These are phyloP conservation scores for Dufourea novaeangliae DNA, from an alignment of 1,140 invertebrate genomes.

Conservation along the genomic window DNA sequence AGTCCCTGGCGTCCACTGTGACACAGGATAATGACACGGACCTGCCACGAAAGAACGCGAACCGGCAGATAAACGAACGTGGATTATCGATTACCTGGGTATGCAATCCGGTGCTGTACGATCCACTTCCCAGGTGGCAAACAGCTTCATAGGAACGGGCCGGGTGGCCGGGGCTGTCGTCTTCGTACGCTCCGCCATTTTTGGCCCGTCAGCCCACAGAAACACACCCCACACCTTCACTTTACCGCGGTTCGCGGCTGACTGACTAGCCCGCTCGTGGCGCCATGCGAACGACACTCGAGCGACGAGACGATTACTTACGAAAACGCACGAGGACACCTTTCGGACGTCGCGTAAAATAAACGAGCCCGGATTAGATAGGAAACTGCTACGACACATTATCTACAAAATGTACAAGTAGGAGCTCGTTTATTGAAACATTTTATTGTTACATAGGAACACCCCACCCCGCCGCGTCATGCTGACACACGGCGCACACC, in stretches of 20 bases:
- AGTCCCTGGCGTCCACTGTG: slow-evolving; percentile 42
- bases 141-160: slow-evolving; percentile 98
- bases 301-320: neutral
- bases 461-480: no score
- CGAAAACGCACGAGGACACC: slow-evolving; percentile 17
- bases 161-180: slow-evolving; percentile 83
- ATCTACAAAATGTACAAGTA: no score
- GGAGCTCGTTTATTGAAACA: no score
- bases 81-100: slow-evolving; percentile 88
- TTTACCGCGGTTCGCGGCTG: slow-evolving; percentile 61
- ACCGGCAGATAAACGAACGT: neutral
- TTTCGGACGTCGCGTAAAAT: neutral
- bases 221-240: slow-evolving; percentile 57
- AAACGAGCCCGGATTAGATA: neutral
- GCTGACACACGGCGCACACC: no score
- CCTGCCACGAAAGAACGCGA: neutral
- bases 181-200: slow-evolving; percentile 82
- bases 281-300: slow-evolving; percentile 30
- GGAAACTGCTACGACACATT: no score
- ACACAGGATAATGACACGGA: slow-evolving; percentile 29
- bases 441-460: no score
- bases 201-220: slow-evolving; percentile 68
- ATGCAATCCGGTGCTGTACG: slow-evolving; percentile 97
- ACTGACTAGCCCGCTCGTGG: slow-evolving; percentile 54
- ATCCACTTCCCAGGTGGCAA: slow-evolving; percentile 98